Evolutionary conservation across 1,140 invertebrate species (phyloP).

Genomic region (Bombus difficillimus): DNA sequence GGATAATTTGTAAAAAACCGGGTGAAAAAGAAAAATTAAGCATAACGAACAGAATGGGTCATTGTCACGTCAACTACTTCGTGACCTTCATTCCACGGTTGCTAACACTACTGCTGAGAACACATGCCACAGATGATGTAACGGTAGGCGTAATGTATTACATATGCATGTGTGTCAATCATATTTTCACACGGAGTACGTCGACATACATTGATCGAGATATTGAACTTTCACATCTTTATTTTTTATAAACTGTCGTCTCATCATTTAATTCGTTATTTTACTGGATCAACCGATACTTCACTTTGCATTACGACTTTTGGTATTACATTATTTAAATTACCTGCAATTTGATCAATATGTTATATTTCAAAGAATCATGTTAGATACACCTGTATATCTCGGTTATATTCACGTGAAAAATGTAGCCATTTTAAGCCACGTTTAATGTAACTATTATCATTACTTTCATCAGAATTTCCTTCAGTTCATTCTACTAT

Average conservation of each 20-base stretch:
- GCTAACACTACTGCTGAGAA: slow-evolving; percentile 36
- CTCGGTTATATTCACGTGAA: not conserved
- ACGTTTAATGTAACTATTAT: not conserved
- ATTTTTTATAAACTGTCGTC: not conserved
- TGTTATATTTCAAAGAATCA: not conserved
- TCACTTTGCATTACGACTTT: too few relatives aligned
- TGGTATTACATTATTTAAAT: too few relatives aligned
- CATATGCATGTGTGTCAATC: slow-evolving; percentile 31
- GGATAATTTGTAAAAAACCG: not conserved
- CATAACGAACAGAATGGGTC: slow-evolving; percentile 48
- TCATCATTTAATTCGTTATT: not conserved
- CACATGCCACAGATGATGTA: slow-evolving; percentile 46
- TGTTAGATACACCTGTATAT: not conserved
- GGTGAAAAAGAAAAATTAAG: not conserved
- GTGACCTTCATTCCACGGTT: slow-evolving; percentile 46
- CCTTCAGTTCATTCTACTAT: not conserved
- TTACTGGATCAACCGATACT: not conserved
- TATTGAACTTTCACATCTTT: slow-evolving; percentile 5
- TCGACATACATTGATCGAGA: not conserved
- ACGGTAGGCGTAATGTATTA: slow-evolving; percentile 28
- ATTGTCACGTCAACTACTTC: slow-evolving; percentile 55
- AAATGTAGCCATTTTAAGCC: not conserved
- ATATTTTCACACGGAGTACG: slow-evolving; percentile 24
- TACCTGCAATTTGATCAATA: not conserved
- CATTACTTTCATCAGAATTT: not conserved